A percentile compares a stretch with the other conserved stretches of the same genome.
phyloP scores from a whole-genome alignment of 2,888 invertebrate species.

The Tachina grossa region DNA sequence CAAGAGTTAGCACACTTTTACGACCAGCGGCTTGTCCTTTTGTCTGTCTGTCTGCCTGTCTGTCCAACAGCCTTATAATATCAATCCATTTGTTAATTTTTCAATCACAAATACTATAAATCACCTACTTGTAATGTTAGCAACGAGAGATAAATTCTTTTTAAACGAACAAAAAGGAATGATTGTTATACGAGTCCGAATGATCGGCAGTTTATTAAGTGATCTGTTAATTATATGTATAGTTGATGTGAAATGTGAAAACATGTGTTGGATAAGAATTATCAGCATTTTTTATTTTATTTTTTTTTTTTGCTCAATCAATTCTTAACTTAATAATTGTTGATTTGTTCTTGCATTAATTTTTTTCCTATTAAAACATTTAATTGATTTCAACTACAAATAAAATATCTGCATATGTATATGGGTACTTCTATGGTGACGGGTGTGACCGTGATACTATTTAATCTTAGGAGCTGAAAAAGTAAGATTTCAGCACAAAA shows the following conservation, averaged over 20 bases:
- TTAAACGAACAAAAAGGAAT: background rate
- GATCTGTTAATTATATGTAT: background rate
- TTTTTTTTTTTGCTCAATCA: background rate
- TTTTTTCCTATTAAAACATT: too few relatives aligned
- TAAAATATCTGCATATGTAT: too few relatives aligned
- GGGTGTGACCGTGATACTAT: too few relatives aligned
- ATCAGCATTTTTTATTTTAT: background rate
- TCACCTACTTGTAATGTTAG: conserved; percentile 25
- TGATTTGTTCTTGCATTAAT: too few relatives aligned
- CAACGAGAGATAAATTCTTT: background rate
- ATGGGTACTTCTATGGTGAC: too few relatives aligned
- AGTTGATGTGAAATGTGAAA: background rate
- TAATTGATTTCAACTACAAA: too few relatives aligned
- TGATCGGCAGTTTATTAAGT: background rate
- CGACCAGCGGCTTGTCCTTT: conserved; percentile 23
- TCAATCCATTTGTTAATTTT: conserved; percentile 47
- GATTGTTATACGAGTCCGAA: background rate
- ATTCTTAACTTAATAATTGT: too few relatives aligned
- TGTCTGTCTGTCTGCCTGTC: background rate
- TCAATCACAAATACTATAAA: conserved; percentile 60
- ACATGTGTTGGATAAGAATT: background rate
- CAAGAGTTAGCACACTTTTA: conserved; percentile 57
- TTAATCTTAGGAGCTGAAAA: too few relatives aligned
- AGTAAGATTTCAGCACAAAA: too few relatives aligned
- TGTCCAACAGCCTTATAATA: background rate